Evolutionary conservation across 2,888 invertebrate species (phyloP), one percentile per base, ranked within the genome.

Genomic region (Leucophenga montana): DNA sequence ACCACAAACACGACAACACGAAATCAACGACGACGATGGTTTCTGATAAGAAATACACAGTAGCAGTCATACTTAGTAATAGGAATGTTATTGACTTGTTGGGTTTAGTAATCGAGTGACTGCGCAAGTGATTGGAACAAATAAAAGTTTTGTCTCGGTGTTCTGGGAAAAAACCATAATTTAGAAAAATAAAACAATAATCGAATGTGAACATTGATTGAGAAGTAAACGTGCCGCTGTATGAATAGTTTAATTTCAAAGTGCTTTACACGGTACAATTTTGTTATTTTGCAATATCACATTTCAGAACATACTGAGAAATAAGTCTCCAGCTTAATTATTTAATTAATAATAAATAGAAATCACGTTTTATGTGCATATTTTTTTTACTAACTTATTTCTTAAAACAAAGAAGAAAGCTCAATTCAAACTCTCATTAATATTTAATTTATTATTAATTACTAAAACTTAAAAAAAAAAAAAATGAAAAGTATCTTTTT

Each of bases 371-470:
- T 64, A 39, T 57, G 6, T 57, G 27, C 16, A 56, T n/a, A n/a
- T n/a, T n/a, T n/a, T n/a, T n/a, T n/a, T n/a, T n/a, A n/a, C n/a
- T n/a, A n/a, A n/a, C n/a, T n/a, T n/a, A n/a, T 6, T 11, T 4
- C 14, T 20, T 54, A 22, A 9, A 54, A 54, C 11, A n/a, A 33
- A 13, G 14, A 22, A n/a, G n/a, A 22, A 57, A 57, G n/a, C 27
- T 9, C 44, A 39, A 61, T 39, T 61, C 61, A 61, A 61, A 39
- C 61, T 61, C 61, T 61, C 61, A 61, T 61, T 61, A 61, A 61
- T 39, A 56, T 53, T 53, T 54, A 20, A 54, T 53, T 53, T 20
- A 53, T 54, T 54, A 20, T 54, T 54, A 54, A 54, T 54, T 54
- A 54, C 22, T 54, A 54, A 54, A 13, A 54, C 18, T 20, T 3